These are phyloP conservation scores for Ophthalmolycus amberensis DNA, from an alignment of 2,113 vertebrate species.

Conservation along the genomic window DNA sequence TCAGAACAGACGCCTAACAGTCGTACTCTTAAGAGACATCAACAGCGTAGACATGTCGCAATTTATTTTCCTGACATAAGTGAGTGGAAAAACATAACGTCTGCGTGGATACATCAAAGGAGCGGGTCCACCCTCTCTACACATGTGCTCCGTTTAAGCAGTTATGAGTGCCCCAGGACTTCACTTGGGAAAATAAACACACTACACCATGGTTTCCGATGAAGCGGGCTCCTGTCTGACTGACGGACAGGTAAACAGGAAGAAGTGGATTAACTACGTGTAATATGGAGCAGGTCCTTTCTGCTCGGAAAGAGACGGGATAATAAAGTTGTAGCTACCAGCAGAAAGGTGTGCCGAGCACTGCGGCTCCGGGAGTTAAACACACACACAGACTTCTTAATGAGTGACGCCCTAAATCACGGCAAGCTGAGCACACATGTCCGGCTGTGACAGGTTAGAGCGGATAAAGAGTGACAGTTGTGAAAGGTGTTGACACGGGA, in stretches of 20 bases:
- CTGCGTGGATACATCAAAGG: slow-evolving; percentile 10
- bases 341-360: slow-evolving; percentile 59
- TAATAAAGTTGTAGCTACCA: slow-evolving; percentile 17
- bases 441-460: slow-evolving; percentile 24
- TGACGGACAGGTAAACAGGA: slow-evolving; percentile 80
- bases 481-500: slow-evolving; percentile 34
- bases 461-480: slow-evolving; percentile 26
- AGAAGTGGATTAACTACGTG: slow-evolving; percentile 70
- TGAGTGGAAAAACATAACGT: slow-evolving; percentile 44
- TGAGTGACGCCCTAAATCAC: slow-evolving; percentile 67
- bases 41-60: slow-evolving; percentile 20
- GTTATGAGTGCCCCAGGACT: slow-evolving; percentile 26
- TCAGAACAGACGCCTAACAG: slow-evolving; percentile 42
- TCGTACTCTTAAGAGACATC: slow-evolving; percentile 42
- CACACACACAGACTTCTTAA: slow-evolving; percentile 48
- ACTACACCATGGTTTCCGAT: slow-evolving; percentile 46
- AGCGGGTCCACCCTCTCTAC: slow-evolving; percentile 15
- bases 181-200: slow-evolving; percentile 72
- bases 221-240: slow-evolving; percentile 57
- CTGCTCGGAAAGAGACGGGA: slow-evolving; percentile 18
- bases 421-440: slow-evolving; percentile 66
- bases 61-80: slow-evolving; percentile 42
- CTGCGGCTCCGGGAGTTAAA: slow-evolving; percentile 68
- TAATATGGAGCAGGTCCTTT: slow-evolving; percentile 51
- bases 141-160: slow-evolving; percentile 42